Evolutionary conservation across 1,140 invertebrate genomes (phyloP), one percentile per base, ranked within the genome.

Genomic region (Bombus turneri): DNA sequence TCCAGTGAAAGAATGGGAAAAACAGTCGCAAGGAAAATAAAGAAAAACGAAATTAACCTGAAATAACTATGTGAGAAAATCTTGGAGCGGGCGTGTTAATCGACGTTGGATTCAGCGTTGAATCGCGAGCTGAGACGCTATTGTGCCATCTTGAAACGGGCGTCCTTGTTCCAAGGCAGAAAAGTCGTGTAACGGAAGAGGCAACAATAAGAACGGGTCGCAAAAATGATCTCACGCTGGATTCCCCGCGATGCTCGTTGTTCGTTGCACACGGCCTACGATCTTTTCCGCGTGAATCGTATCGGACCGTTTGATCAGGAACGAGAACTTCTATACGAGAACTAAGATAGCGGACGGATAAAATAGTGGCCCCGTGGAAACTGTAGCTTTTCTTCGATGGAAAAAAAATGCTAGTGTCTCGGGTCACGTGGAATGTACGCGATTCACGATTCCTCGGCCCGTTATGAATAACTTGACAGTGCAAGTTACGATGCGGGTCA

Each of bases 241-340:
- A 88, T 86, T 86, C 79, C 22, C 69, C 31, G 80, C 68, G 53
- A 90, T 86, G 88, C 78, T 88, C 87, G 91, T 91, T 91, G 91
- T 91, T 87, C 75, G 81, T 34, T 83, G 88, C 86, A 53, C 88
- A 59, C 28, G 41, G 64, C 68, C n/a, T 74, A 79, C 84, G 87
- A 91, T 91, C 83, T 86, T 81, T 77, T 62, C 83, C 57, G 68
- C 76, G 69, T 88, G 87, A 86, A 83, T 87, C 78, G 84, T 92
- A 92, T 91, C 90, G 77, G 75, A 59, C 66, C 69, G 86, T 73
- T 87, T 77, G 87, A 91, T 91, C 90, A 53, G 43, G 68, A 84
- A 87, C 83, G 85, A 80, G 34, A 53, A 53, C 79, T 47, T 66
- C n/a, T 53, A 53, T 53, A 31, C 31, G 31, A 31, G 31, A 31